Evolutionary conservation across 2,113 vertebrate species (phyloP), one percentile per base, ranked within the genome.

Genomic region (Progne subis): DNA sequence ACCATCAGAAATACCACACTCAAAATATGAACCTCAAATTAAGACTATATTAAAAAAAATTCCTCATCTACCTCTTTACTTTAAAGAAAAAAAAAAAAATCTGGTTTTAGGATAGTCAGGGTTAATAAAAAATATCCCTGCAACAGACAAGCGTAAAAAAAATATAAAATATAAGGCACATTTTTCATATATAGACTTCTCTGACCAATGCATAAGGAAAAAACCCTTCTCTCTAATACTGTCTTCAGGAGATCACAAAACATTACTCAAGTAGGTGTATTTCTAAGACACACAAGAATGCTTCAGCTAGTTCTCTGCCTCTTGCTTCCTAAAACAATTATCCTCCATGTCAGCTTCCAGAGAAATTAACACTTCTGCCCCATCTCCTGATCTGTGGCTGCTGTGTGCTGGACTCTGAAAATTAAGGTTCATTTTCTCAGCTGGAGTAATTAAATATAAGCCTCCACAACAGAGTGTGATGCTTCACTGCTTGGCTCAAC

Each of bases 361-460:
- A 20, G 8, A 86, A 76, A 90, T 81, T 55, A 90, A 60, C 49
- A 47, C 71, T 89, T 88, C 75, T 82, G 46, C 47, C 43, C 43
- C 77, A 50, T 69, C 43, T 64, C 59, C 8, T 14, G 5, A 1
- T 76, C 41, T 43, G 67, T 29, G 52, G 57, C 50, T 49, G 72
- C 49, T 82, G 31, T 4, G 0, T 50, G 49, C 78, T 90, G 32
- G 46, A 69, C 5, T 43, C 25, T 32, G 39, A 64, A 86, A 79
- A 86, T 39, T 82, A 61, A 76, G 17, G 19, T 28, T 68, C 59
- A 65, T 31, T 63, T 91, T 64, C 56, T 72, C 77, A 94, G 83
- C 64, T 71, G 43, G 24, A 67, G 17, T 57, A 83, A 56, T 59
- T 82, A 75, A 74, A 71, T 71, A 31, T 24, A 80, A 88, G 12